Evolutionary conservation across 1,140 invertebrate species (phyloP).

Genomic region (Copidosoma floridanum): DNA sequence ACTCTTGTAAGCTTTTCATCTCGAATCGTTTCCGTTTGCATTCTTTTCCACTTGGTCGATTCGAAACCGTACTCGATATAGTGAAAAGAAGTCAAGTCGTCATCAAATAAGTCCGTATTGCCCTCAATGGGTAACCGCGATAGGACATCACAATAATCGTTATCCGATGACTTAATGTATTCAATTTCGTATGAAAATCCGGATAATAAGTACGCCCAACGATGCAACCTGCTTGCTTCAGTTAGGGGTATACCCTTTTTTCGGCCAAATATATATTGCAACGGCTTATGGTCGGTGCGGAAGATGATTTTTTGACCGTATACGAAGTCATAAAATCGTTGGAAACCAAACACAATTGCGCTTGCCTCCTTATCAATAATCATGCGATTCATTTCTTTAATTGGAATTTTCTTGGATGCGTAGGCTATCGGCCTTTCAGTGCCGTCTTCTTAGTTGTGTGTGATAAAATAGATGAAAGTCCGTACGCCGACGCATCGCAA

Average conservation of each 20-base stretch:
- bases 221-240: constrained; percentile 21
- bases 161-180: constrained; percentile 5
- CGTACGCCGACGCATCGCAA: constrained; percentile 40
- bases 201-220: background rate
- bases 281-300: constrained; percentile 33
- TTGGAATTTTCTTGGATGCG: constrained; percentile 48
- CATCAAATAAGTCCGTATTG: background rate
- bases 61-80: background rate
- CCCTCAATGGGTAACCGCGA: background rate
- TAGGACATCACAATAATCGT: constrained; percentile 19
- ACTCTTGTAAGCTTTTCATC: constrained; percentile 1
- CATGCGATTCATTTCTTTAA: constrained; percentile 50
- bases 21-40: background rate
- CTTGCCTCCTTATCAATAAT: constrained; percentile 56
- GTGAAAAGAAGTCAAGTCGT: background rate
- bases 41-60: background rate
- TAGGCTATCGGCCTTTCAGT: constrained; percentile 42
- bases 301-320: constrained; percentile 35
- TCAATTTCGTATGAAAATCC: constrained; percentile 9
- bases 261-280: constrained; percentile 38
- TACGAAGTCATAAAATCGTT: constrained; percentile 47
- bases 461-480: constrained; percentile 41
- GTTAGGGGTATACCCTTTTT: constrained; percentile 25
- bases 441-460: constrained; percentile 27
- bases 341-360: constrained; percentile 52